Percentiles rank a stretch among this genome's conserved stretches.
Evolutionary conservation across 2,797 vertebrate genomes (phyloP).

Genomic region (Amphiprion clarkii): DNA sequence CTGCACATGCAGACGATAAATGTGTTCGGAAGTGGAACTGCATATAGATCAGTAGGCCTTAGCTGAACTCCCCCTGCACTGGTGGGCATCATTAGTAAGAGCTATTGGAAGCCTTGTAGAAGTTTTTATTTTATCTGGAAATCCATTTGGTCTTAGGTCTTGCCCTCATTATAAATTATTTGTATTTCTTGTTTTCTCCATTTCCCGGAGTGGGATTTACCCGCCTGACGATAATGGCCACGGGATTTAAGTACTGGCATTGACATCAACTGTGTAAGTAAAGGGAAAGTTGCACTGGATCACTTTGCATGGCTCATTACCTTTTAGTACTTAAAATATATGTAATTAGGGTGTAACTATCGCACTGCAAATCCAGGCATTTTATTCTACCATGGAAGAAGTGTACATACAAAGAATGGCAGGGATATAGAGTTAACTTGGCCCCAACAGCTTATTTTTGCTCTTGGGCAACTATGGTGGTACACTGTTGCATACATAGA

Average conservation of each 20-base stretch:
- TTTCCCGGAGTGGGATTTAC: constrained; percentile 1
- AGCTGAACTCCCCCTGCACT: background rate
- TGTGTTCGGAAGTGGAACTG: background rate
- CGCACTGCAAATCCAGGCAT: too few species aligned
- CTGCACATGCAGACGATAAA: constrained; percentile 2
- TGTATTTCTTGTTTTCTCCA: background rate
- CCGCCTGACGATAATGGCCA: too few species aligned
- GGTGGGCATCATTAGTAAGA: background rate
- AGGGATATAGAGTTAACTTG: too few species aligned
- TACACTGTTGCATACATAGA: too few species aligned
- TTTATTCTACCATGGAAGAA: too few species aligned
- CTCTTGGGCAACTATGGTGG: too few species aligned
- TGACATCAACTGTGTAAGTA: background rate
- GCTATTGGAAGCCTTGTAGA: background rate
- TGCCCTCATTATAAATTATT: background rate
- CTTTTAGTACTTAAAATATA: too few species aligned
- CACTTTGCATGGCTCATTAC: too few species aligned
- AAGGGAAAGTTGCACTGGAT: background rate
- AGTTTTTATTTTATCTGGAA: background rate
- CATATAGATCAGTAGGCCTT: background rate
- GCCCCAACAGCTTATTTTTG: too few species aligned
- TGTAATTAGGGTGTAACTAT: too few species aligned
- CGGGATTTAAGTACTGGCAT: background rate
- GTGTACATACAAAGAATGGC: too few species aligned
- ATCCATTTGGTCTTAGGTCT: background rate